Evolutionary conservation across 2,113 vertebrate genomes (phyloP).

Genomic region (Tetraodon nigroviridis): DNA sequence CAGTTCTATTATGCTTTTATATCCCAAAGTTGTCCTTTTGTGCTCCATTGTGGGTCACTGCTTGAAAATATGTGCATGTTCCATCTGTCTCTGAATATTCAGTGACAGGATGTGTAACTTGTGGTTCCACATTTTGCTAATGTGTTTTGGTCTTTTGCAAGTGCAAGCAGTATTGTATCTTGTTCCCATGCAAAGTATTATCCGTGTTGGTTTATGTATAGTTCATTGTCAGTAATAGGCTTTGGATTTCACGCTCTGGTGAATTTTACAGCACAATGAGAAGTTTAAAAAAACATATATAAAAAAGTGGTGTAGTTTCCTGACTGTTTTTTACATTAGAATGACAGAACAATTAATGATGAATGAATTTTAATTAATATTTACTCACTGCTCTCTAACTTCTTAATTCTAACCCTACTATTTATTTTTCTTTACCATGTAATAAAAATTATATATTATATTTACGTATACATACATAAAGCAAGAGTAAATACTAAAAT

Average conservation of each 20-base stretch:
- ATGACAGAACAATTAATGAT: not conserved
- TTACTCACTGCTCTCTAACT: too few relatives aligned
- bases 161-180: slow-evolving; percentile 9
- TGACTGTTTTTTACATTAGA: slow-evolving; percentile 2
- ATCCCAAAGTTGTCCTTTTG: not conserved
- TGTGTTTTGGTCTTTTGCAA: slow-evolving; percentile 30
- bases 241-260: slow-evolving; percentile 17
- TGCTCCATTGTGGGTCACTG: slow-evolving; percentile 15
- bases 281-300: slow-evolving; percentile 9
- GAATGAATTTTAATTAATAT: too few relatives aligned
- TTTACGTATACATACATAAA: too few relatives aligned
- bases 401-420: too few relatives aligned
- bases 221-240: slow-evolving; percentile 13
- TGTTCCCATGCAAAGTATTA: slow-evolving; percentile 29
- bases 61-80: slow-evolving; percentile 17
- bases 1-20: not conserved
- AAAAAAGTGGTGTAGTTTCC: not conserved
- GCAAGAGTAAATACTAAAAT: too few relatives aligned
- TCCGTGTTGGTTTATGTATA: slow-evolving; percentile 2
- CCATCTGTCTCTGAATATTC: slow-evolving; percentile 10
- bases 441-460: too few relatives aligned
- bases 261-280: slow-evolving; percentile 6
- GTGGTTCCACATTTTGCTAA: slow-evolving; percentile 25
- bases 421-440: too few relatives aligned
- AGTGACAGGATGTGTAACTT: slow-evolving; percentile 14